Percentiles rank a stretch among this genome's conserved stretches.
Evolutionary conservation across 2,888 invertebrate species (phyloP).

Genomic region (Xylota sylvarum): DNA sequence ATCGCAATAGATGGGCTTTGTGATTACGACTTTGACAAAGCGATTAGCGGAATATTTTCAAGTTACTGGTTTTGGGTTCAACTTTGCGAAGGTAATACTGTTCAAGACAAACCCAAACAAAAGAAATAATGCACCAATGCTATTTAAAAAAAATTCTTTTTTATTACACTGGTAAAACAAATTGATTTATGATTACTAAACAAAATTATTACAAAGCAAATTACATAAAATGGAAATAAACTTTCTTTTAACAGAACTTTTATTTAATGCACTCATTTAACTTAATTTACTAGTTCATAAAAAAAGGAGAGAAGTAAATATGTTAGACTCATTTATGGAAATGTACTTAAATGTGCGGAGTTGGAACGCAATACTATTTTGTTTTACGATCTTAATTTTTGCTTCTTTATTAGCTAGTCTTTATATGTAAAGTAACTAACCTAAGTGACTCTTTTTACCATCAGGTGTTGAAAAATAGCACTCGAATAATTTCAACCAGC

Average conservation of each 20-base stretch:
- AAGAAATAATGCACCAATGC: not conserved
- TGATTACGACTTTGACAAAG: too few species aligned
- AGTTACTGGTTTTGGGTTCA: too few species aligned
- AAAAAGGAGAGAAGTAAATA: constrained; percentile 24
- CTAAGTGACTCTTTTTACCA: too few species aligned
- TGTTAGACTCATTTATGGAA: constrained; percentile 50
- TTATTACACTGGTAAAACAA: constrained; percentile 63
- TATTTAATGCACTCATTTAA: constrained; percentile 23
- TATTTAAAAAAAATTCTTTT: constrained; percentile 50
- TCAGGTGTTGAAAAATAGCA: too few species aligned
- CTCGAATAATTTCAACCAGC: too few species aligned
- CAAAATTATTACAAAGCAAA: constrained; percentile 27
- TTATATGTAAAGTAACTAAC: too few species aligned
- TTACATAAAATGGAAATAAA: constrained; percentile 16
- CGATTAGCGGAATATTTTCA: too few species aligned
- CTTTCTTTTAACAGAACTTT: constrained; percentile 36
- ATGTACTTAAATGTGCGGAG: constrained; percentile 39
- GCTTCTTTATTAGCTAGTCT: not conserved
- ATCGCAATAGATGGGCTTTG: too few species aligned
- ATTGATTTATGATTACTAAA: constrained; percentile 40
- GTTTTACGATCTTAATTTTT: not conserved
- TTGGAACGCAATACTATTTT: constrained; percentile 38
- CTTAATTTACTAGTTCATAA: constrained; percentile 32
- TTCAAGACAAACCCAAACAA: not conserved
- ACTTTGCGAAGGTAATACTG: too few species aligned